phyloP scores from a whole-genome alignment of 2,888 invertebrate genomes.

The Electrophaes corylata region DNA sequence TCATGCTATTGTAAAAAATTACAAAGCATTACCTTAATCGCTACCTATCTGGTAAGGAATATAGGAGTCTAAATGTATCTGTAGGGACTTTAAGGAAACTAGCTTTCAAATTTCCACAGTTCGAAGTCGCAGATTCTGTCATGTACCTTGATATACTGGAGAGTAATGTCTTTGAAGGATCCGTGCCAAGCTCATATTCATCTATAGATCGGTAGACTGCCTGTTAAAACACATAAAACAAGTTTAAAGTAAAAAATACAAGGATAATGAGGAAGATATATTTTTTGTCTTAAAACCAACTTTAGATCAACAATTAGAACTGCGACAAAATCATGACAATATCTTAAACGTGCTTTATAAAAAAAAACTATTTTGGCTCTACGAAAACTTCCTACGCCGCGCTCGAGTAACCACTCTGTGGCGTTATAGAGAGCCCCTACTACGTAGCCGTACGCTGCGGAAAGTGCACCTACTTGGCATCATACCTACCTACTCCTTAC shows the following conservation, averaged over 20 bases:
- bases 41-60: slow-evolving; percentile 36
- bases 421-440: too few species aligned
- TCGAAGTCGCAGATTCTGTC: slow-evolving; percentile 57
- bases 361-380: too few species aligned
- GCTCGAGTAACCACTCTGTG: too few species aligned
- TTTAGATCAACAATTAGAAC: too few species aligned
- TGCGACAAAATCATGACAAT: too few species aligned
- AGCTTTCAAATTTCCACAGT: slow-evolving; percentile 70
- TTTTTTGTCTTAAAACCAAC: too few species aligned
- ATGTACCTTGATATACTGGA: slow-evolving; percentile 74
- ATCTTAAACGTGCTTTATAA: too few species aligned
- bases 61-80: slow-evolving; percentile 51
- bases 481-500: too few species aligned
- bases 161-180: slow-evolving; percentile 86
- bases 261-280: too few species aligned
- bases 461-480: too few species aligned
- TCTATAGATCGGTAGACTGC: slow-evolving; percentile 70
- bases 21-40: not conserved
- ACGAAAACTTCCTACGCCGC: too few species aligned
- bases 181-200: slow-evolving; percentile 86
- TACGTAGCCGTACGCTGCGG: too few species aligned
- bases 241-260: not conserved
- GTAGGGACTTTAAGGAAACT: slow-evolving; percentile 65
- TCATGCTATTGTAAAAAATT: not conserved
- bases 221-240: slow-evolving; percentile 43